Base-by-base conservation (phyloP, 2,113 vertebrate species). In the Melanerpes formicivorus region DNA sequence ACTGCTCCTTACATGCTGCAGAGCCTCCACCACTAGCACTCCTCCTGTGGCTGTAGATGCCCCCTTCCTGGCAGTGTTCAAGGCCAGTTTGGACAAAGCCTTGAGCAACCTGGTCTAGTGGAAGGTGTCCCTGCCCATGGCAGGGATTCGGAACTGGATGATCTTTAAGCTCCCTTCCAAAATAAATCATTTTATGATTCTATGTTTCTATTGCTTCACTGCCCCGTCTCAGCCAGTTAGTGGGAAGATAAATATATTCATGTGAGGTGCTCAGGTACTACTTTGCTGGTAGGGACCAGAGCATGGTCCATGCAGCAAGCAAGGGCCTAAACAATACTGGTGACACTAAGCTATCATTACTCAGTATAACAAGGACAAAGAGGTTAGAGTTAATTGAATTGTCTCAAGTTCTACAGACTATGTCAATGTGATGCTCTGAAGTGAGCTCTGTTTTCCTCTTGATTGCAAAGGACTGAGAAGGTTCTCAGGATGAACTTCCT, bases 1-100 rank as follows among this genome's bases (percentile, higher is more conserved):
- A 19, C 66, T 29, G 18, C 29, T 66, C 59, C 17, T 46, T 25
- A 21, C 0, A 1, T 0, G 1, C 23, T 0, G 0, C 50, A 80
- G 46, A 69, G 27, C 37, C 77, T 13, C 12, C 34, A n/a, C 4
- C 3, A 3, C 10, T 1, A 58, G 27, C 52, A 74, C 11, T 22
- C 26, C 54, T 27, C 6, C 0, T 40, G 52, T 37, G 22, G 11
- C 23, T 22, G 22, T 52, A 21, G 50, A 52, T 52, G 50, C 50
- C 50, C 50, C 22, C 22, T 52, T 22, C 50, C 50, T 52, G 12
- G 50, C 22, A 12, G 11, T 52, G 50, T 25, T 52, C 50, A 52
- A 6, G 50, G 50, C 23, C 50, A 52, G 22, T 25, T 52, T 52
- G 50, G 50, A 52, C 50, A 23, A 52, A 25, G 50, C 50, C 50